Conservation (phyloP, 2,797 vertebrate species). For the Tokudaia tokunoshimensis region DNA sequence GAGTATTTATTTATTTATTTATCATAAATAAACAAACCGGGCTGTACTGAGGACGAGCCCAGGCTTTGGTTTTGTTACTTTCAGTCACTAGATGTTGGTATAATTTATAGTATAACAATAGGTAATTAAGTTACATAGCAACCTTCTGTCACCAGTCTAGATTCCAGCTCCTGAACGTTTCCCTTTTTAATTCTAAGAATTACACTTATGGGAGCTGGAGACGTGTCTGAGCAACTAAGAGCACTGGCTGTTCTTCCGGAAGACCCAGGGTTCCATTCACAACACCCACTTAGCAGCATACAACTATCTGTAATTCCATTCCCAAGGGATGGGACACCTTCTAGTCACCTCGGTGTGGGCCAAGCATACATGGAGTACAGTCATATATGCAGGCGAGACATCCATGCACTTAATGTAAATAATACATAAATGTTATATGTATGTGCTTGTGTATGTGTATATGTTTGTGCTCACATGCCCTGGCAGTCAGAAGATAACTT, state of each 20-base stretch:
- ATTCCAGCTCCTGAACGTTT: not conserved
- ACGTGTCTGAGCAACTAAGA: not conserved
- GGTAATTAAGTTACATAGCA: not conserved
- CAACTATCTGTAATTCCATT: not conserved
- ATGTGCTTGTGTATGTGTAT: not conserved
- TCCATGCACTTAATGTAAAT: not conserved
- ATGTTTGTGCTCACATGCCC: not conserved
- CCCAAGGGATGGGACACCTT: not conserved
- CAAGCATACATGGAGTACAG: not conserved
- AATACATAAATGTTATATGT: not conserved
- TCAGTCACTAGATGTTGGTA: not conserved
- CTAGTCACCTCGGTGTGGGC: not conserved
- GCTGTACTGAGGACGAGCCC: not conserved
- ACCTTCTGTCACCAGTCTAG: not conserved
- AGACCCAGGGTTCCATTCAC: not conserved
- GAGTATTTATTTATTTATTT: not conserved
- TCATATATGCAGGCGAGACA: not conserved
- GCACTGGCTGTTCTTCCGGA: not conserved
- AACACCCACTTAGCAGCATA: not conserved
- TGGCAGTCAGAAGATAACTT: not conserved
- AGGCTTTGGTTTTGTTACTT: not conserved
- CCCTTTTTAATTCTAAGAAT: not conserved
- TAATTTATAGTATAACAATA: slow-evolving; percentile 43
- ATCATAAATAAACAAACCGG: too few species aligned
- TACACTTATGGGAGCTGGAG: not conserved